Evolutionary conservation across 2,888 invertebrate species (phyloP).

Genomic region (Microchrysa polita): DNA sequence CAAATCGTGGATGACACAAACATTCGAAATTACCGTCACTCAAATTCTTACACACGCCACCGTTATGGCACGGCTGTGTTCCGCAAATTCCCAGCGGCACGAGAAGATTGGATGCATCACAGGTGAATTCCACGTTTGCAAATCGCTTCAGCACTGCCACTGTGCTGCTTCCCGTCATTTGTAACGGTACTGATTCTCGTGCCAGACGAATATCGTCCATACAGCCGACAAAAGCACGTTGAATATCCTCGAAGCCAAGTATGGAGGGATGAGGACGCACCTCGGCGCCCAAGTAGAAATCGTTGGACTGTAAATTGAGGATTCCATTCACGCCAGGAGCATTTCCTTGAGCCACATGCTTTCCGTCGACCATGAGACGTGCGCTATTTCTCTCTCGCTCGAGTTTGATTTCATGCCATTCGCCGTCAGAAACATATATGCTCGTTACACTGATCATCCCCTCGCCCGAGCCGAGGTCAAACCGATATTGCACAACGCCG

Average conservation of each 20-base stretch:
- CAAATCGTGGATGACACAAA: slow-evolving; percentile 79
- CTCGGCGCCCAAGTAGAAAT: slow-evolving; percentile 86
- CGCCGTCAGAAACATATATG: slow-evolving; percentile 82
- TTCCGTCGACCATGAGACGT: slow-evolving; percentile 80
- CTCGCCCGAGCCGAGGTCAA: slow-evolving; percentile 92
- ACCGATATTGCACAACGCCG: slow-evolving; percentile 87
- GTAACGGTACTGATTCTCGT: slow-evolving; percentile 77
- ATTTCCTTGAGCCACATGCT: slow-evolving; percentile 75
- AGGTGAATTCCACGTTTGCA: slow-evolving; percentile 77
- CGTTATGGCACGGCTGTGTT: slow-evolving; percentile 82
- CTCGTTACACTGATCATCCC: slow-evolving; percentile 82
- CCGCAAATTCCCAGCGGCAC: slow-evolving; percentile 75
- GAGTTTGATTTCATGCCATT: slow-evolving; percentile 83
- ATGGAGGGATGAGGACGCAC: slow-evolving; percentile 80
- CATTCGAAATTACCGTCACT: slow-evolving; percentile 76
- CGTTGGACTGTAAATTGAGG: slow-evolving; percentile 84
- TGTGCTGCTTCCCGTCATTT: slow-evolving; percentile 73
- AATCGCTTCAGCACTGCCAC: slow-evolving; percentile 73
- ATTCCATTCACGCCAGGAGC: slow-evolving; percentile 85
- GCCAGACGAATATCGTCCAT: slow-evolving; percentile 87
- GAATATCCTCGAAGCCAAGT: slow-evolving; percentile 77
- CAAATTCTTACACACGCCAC: slow-evolving; percentile 73
- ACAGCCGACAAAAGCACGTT: slow-evolving; percentile 90
- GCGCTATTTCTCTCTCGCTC: slow-evolving; percentile 85
- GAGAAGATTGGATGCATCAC: slow-evolving; percentile 69